Evolutionary conservation across 1,140 invertebrate species (phyloP).

Genomic region (Rhagoletis pomonella): DNA sequence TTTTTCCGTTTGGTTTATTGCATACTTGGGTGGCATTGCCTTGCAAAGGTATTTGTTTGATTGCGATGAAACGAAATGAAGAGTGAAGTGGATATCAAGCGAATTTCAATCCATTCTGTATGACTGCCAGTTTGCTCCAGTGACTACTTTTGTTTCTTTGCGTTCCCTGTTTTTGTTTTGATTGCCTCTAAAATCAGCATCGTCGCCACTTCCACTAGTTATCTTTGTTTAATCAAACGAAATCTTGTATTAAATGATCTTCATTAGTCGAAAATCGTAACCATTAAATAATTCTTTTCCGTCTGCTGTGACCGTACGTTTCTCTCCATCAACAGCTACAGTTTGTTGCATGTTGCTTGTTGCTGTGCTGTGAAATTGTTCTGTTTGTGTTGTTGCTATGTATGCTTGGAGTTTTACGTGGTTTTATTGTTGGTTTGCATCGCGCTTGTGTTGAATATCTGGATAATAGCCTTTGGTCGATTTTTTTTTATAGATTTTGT

Average conservation of each 20-base stretch:
- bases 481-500: too few species aligned
- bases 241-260: conserved; percentile 58
- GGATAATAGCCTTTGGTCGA: too few species aligned
- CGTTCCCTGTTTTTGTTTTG: neutral
- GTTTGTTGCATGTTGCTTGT: neutral
- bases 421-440: neutral
- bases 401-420: neutral
- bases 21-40: neutral
- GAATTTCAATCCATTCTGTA: neutral
- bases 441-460: neutral
- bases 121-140: neutral
- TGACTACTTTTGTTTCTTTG: neutral
- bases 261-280: conserved; percentile 57
- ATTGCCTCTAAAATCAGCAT: neutral
- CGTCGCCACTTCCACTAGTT: neutral
- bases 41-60: too few species aligned
- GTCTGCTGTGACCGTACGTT: neutral
- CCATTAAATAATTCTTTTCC: conserved; percentile 49
- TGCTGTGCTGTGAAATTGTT: neutral
- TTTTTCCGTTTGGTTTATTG: neutral
- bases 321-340: neutral
- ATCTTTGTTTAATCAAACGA: conserved; percentile 57
- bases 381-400: conserved; percentile 6
- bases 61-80: neutral
- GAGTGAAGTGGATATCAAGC: neutral